These are phyloP conservation scores for Meloidogyne exigua DNA, from an alignment of 1,140 invertebrate genomes.

Conservation along the genomic window DNA sequence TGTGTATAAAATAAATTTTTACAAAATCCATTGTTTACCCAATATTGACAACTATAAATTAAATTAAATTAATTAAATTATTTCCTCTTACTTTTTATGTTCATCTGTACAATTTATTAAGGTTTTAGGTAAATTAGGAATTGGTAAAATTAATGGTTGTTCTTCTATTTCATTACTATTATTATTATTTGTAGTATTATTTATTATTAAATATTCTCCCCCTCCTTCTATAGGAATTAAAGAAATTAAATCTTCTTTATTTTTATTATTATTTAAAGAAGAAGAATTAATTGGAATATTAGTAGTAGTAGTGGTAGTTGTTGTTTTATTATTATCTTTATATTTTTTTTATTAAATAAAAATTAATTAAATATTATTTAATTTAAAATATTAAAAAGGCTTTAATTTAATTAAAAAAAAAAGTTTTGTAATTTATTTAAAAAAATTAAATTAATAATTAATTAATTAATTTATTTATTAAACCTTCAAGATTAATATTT, in stretches of 20 bases:
- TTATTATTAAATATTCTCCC: neutral
- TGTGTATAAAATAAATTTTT: constrained; percentile 7
- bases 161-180: neutral
- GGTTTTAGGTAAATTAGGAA: neutral
- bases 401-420: no score
- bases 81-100: neutral
- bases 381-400: no score
- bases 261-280: neutral
- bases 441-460: neutral
- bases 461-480: neutral
- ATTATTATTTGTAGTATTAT: no score
- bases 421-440: neutral
- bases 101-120: neutral
- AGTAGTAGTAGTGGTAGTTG: no score
- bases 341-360: no score
- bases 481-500: neutral
- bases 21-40: constrained; percentile 18
- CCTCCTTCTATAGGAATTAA: constrained; percentile 4
- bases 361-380: no score
- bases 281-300: no score
- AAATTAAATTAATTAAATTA: neutral
- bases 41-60: constrained; percentile 15
- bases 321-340: no score
- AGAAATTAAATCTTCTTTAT: neutral
- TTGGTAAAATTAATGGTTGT: neutral